These are phyloP conservation scores for Hecatera dysodea DNA, from an alignment of 2,888 invertebrate species.

Conservation along the genomic window DNA sequence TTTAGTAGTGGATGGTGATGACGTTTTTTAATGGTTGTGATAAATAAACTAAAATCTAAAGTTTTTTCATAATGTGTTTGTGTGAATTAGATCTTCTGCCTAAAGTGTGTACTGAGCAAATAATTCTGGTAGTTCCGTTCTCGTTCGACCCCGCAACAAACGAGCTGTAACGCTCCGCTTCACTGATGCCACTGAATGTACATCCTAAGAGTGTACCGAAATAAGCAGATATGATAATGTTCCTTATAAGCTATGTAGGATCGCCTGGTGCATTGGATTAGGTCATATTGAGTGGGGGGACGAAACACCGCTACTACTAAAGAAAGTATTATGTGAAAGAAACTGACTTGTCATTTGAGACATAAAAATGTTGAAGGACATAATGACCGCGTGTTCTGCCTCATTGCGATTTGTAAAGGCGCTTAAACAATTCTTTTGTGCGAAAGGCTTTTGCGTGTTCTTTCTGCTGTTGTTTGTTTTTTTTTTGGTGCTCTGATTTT, in stretches of 20 bases:
- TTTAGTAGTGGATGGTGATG: no score
- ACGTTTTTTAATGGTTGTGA: no score
- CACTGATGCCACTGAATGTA: constrained; percentile 18
- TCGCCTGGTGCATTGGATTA: neutral
- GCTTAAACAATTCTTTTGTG: no score
- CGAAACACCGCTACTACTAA: neutral
- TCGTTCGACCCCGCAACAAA: constrained; percentile 22
- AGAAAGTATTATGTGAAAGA: neutral
- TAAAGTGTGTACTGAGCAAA: neutral
- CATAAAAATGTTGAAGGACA: no score
- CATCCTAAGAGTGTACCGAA: constrained; percentile 17
- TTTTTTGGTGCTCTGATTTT: no score
- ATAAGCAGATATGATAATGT: constrained; percentile 6
- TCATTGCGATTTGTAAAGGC: no score
- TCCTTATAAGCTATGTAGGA: neutral
- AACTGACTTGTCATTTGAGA: neutral
- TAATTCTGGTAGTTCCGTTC: constrained; percentile 35
- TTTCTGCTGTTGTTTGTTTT: no score
- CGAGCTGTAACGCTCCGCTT: constrained; percentile 31
- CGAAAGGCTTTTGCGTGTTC: no score
- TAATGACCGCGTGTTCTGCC: no score
- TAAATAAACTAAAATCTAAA: no score
- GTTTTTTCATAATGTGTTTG: neutral
- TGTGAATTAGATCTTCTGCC: constrained; percentile 28
- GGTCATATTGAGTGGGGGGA: no score